A percentile compares a stretch with the other conserved stretches of the same genome.
Evolutionary conservation across 2,888 invertebrate species (phyloP).

Genomic region (Athalia rosae): DNA sequence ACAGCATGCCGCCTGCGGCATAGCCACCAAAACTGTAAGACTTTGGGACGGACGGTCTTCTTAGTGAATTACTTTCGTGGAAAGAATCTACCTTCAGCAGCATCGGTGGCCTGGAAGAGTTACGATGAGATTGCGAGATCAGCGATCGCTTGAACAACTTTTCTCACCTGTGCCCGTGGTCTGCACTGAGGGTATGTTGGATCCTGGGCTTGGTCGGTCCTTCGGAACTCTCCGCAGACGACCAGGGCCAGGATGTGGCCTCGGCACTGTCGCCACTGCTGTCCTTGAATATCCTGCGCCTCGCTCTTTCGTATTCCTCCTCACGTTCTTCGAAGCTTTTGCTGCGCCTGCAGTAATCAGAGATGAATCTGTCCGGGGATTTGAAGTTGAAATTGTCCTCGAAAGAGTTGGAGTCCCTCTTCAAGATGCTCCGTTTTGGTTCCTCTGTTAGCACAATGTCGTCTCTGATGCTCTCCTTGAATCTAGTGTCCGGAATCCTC

Average conservation of each 20-base stretch:
- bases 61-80: constrained; percentile 73
- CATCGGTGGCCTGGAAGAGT: constrained; percentile 66
- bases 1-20: constrained; percentile 76
- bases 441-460: constrained; percentile 80
- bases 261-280: constrained; percentile 68
- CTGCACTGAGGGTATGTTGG: constrained; percentile 54
- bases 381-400: constrained; percentile 79
- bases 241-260: constrained; percentile 70
- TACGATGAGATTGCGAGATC: not conserved
- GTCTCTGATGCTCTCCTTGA: constrained; percentile 83
- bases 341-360: constrained; percentile 81
- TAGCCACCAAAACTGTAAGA: constrained; percentile 94
- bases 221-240: constrained; percentile 69
- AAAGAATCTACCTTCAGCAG: constrained; percentile 75
- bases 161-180: constrained; percentile 7
- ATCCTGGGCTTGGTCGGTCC: constrained; percentile 67
- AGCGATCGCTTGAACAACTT: no score
- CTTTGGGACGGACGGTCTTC: constrained; percentile 81
- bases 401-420: constrained; percentile 87
- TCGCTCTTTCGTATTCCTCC: constrained; percentile 90
- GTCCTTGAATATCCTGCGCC: constrained; percentile 88
- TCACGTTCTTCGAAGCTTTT: constrained; percentile 95
- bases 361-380: constrained; percentile 79
- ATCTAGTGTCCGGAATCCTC: constrained; percentile 82
- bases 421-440: constrained; percentile 86